These are phyloP conservation scores for Bergia puertoricense DNA, from an alignment of 92 coral and sea anemone species.

Conservation along the genomic window DNA sequence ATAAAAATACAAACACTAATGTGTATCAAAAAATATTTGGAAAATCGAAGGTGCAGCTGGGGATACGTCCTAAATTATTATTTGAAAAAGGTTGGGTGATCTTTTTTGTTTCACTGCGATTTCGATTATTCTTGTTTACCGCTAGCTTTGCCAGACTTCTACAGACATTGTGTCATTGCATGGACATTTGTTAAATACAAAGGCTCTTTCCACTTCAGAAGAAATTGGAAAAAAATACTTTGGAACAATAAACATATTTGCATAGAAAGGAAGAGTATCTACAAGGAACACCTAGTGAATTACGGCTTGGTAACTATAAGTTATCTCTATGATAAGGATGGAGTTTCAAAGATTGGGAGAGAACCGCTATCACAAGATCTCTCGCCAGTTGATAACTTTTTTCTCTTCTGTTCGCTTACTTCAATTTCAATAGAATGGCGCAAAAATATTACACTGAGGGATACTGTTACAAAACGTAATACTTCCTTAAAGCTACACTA, in stretches of 20 bases:
- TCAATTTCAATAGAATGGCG: too few species aligned
- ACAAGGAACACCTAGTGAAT: background rate
- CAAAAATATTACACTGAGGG: too few species aligned
- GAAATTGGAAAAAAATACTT: constrained; percentile 38
- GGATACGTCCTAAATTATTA: background rate
- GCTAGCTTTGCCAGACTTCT: constrained; percentile 27
- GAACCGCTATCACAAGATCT: background rate
- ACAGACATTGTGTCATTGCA: constrained; percentile 5
- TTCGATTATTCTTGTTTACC: background rate
- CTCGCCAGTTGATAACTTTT: background rate
- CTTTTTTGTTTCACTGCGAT: constrained; percentile 38
- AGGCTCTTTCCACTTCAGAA: background rate
- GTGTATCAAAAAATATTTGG: constrained; percentile 38
- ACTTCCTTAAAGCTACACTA: too few species aligned
- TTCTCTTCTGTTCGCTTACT: background rate
- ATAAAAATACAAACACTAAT: constrained; percentile 33
- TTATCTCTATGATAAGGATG: background rate
- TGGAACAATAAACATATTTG: constrained; percentile 41
- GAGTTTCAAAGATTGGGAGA: background rate
- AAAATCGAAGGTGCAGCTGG: background rate
- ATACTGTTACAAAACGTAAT: too few species aligned
- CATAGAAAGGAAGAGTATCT: background rate
- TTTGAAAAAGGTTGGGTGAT: constrained; percentile 4
- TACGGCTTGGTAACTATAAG: background rate
- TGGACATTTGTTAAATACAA: constrained; percentile 19